Percentiles rank a stretch among this genome's conserved stretches.
Evolutionary conservation across 2,888 invertebrate genomes (phyloP).

Genomic region (Ophioninae sp.): DNA sequence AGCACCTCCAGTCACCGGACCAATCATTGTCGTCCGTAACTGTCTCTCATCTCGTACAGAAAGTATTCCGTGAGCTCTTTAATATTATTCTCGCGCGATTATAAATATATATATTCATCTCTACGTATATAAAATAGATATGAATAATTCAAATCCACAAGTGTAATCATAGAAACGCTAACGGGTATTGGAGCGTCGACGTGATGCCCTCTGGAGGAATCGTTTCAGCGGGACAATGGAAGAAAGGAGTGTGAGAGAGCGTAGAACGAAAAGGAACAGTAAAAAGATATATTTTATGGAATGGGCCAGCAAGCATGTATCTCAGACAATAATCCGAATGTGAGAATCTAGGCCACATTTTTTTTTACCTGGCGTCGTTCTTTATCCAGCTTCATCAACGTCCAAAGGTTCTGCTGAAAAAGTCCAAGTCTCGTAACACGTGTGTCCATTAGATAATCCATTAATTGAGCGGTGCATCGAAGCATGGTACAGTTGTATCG

Average conservation of each 20-base stretch:
- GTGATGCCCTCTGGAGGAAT: slow-evolving; percentile 12
- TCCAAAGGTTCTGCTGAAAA: background rate
- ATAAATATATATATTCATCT: slow-evolving; percentile 1
- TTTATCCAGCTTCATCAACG: background rate
- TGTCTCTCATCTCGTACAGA: background rate
- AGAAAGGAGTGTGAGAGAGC: background rate
- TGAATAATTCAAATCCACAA: slow-evolving; percentile 7
- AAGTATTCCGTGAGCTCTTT: background rate
- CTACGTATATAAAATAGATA: background rate
- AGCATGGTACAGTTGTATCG: background rate
- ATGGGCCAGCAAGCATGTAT: slow-evolving; percentile 17
- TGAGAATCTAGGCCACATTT: slow-evolving; percentile 20
- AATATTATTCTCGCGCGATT: background rate
- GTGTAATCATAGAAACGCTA: background rate
- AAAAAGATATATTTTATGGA: background rate
- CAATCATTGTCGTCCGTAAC: background rate
- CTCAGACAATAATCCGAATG: slow-evolving; percentile 22
- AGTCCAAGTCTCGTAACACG: background rate
- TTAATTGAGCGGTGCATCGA: background rate
- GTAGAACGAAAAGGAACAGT: background rate
- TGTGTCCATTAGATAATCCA: background rate
- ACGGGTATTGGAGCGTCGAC: background rate
- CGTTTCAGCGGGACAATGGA: slow-evolving; percentile 20
- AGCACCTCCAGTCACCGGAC: background rate
- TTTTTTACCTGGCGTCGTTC: background rate